phyloP scores from a whole-genome alignment of 2,113 vertebrate species.

The Spea bombifrons region DNA sequence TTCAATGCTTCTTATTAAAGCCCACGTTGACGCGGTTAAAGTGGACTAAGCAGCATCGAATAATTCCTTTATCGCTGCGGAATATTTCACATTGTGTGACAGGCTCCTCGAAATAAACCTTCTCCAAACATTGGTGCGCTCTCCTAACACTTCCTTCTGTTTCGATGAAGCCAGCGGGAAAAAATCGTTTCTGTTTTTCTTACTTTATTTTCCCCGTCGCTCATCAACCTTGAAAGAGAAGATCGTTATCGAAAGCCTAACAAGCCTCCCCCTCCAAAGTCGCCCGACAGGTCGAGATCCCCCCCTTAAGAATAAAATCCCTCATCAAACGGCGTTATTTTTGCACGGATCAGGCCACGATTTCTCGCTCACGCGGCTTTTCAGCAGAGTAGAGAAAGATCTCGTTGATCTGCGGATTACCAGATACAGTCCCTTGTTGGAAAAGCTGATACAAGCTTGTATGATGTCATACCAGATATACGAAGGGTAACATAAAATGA shows the following conservation, averaged over 20 bases:
- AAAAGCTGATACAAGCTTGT: too few species aligned
- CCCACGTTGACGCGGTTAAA: neutral
- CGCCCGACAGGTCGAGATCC: neutral
- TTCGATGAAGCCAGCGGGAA: conserved; percentile 1
- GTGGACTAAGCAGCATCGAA: conserved; percentile 2
- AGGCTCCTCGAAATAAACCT: conserved; percentile 11
- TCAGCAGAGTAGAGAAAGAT: too few species aligned
- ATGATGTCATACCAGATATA: too few species aligned
- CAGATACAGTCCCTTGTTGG: too few species aligned
- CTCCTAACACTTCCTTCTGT: conserved; percentile 6
- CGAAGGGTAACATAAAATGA: too few species aligned
- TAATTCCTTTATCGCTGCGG: conserved; percentile 17
- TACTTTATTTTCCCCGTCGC: conserved; percentile 9
- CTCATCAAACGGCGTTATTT: neutral
- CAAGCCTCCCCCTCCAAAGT: neutral
- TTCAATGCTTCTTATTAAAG: neutral
- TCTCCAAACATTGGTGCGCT: neutral
- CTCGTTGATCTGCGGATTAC: too few species aligned
- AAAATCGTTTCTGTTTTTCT: neutral
- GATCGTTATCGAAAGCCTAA: conserved; percentile 32
- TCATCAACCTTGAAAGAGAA: conserved; percentile 11
- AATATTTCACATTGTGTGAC: conserved; percentile 11
- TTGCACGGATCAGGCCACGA: neutral
- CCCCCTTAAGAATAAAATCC: neutral
- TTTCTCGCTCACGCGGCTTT: neutral